A percentile compares a stretch with the other conserved stretches of the same genome.
These are phyloP conservation scores for Acanthosepion lycidas DNA, from an alignment of 2,888 invertebrate genomes.

Conservation along the genomic window DNA sequence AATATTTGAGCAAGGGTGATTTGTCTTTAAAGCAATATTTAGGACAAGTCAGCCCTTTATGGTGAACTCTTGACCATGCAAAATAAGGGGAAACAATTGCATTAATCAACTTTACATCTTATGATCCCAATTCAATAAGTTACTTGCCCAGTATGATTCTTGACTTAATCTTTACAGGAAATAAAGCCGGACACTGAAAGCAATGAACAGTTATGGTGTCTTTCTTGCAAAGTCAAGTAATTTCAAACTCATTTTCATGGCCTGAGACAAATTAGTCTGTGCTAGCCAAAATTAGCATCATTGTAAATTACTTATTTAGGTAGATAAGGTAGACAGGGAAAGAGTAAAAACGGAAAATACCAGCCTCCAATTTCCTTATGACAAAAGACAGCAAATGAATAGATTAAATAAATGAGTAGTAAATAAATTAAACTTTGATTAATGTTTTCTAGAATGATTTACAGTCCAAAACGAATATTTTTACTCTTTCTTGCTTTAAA, in stretches of 20 bases:
- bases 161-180: slow-evolving; percentile 33
- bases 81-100: slow-evolving; percentile 22
- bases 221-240: background rate
- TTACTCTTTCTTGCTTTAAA: background rate
- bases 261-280: slow-evolving; percentile 22
- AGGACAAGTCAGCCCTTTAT: background rate
- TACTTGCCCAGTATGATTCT: background rate
- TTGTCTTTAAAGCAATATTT: background rate
- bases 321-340: background rate
- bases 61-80: background rate
- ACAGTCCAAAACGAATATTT: background rate
- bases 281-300: slow-evolving; percentile 11
- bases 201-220: background rate
- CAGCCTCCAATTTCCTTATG: slow-evolving; percentile 11
- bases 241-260: slow-evolving; percentile 33
- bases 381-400: background rate
- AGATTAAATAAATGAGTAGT: background rate
- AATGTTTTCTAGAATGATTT: background rate
- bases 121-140: background rate
- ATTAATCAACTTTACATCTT: slow-evolving; percentile 33
- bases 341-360: background rate
- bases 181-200: background rate
- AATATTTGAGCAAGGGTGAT: background rate
- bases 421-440: background rate
- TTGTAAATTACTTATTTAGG: slow-evolving; percentile 33